Percentiles rank a stretch among this genome's conserved stretches.
phyloP scores from a whole-genome alignment of 2,888 invertebrate genomes.

The Cataglyphis albicans region DNA sequence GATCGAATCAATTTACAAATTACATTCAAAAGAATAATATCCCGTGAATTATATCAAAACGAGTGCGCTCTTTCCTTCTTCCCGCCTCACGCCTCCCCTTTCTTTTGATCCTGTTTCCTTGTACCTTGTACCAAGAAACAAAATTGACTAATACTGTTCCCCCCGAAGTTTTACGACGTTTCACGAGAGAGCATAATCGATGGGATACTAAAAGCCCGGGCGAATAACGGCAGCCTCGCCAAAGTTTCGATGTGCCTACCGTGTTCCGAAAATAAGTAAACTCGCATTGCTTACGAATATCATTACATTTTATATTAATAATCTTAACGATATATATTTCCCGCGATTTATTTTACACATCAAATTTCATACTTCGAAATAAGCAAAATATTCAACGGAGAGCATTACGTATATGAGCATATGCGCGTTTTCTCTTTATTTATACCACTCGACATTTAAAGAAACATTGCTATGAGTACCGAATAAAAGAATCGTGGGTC shows the following conservation, averaged over 20 bases:
- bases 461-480: not conserved
- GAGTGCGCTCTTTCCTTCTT: conserved; percentile 13
- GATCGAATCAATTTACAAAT: conserved; percentile 9
- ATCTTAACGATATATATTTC: not conserved
- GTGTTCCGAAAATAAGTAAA: conserved; percentile 54
- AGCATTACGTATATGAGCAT: too few relatives aligned
- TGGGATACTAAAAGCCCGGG: conserved; percentile 56
- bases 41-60: conserved; percentile 52
- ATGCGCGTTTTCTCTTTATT: not conserved
- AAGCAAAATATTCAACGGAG: conserved; percentile 3
- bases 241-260: conserved; percentile 64
- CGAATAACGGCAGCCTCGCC: conserved; percentile 52
- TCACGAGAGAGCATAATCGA: conserved; percentile 71
- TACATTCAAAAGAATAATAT: conserved; percentile 50
- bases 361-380: not conserved
- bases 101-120: conserved; percentile 62
- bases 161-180: conserved; percentile 70
- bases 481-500: not conserved
- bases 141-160: conserved; percentile 61
- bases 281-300: not conserved
- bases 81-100: not conserved
- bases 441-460: not conserved
- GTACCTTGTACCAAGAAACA: conserved; percentile 64
- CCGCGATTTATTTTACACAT: not conserved
- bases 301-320: not conserved